Conservation (phyloP, 2,113 vertebrate genomes). For the Muntiacus reevesi region DNA sequence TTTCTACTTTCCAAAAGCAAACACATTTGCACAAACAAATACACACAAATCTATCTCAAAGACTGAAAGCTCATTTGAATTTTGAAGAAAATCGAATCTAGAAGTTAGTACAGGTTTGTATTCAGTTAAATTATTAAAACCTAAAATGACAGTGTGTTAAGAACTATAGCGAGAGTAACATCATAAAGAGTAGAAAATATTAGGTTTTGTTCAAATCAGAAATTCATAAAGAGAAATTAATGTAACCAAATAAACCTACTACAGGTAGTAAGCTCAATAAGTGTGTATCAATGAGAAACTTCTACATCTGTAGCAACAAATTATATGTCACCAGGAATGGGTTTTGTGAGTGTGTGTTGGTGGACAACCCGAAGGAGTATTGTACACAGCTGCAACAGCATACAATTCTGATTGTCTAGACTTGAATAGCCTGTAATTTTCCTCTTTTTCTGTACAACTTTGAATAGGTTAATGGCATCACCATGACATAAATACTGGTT, state of each 20-base stretch:
- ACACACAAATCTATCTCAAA: not conserved
- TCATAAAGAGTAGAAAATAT: not conserved
- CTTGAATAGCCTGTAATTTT: slow-evolving; percentile 25
- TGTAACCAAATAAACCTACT: not conserved
- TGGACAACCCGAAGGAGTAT: not conserved
- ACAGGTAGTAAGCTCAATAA: not conserved
- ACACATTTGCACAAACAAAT: not conserved
- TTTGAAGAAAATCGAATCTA: not conserved
- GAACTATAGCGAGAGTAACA: not conserved
- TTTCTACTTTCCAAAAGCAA: not conserved
- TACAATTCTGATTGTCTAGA: slow-evolving; percentile 25
- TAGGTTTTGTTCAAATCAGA: not conserved
- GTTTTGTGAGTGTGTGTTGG: not conserved
- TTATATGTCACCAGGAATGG: not conserved
- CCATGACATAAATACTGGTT: slow-evolving; percentile 3
- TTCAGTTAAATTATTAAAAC: not conserved
- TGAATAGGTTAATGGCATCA: not conserved
- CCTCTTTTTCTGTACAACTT: not conserved
- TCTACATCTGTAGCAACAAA: slow-evolving; percentile 26
- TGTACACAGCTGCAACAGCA: not conserved
- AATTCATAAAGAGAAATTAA: not conserved
- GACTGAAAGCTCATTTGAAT: not conserved
- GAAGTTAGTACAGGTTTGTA: not conserved
- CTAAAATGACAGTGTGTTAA: not conserved
- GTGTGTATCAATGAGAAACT: not conserved